phyloP scores from a whole-genome alignment of 2,113 vertebrate genomes.

The Chitala chitala region DNA sequence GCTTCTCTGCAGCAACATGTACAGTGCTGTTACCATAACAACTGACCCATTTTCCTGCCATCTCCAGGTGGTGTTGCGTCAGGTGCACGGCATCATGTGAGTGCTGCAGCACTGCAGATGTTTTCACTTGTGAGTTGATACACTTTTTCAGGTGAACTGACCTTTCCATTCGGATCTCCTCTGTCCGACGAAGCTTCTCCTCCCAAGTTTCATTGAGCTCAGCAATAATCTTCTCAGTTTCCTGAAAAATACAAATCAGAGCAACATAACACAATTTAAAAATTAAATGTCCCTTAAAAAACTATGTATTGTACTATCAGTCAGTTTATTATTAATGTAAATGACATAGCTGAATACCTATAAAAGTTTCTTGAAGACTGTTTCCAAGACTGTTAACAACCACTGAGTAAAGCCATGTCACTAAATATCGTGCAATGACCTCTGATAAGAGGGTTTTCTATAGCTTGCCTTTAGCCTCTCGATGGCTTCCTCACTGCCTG shows the following conservation, averaged over 20 bases:
- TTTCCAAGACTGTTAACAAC: too few relatives aligned
- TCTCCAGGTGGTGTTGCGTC: too few relatives aligned
- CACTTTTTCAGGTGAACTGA: constrained; percentile 32
- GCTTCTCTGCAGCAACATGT: constrained; percentile 74
- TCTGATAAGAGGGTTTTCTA: background rate
- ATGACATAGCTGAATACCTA: too few relatives aligned
- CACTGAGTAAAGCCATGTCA: background rate
- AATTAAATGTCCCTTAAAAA: too few relatives aligned
- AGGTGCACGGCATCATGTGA: background rate
- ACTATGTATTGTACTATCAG: too few relatives aligned
- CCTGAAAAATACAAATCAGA: too few relatives aligned
- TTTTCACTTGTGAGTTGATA: background rate
- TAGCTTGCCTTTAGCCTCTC: constrained; percentile 86
- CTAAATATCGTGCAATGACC: too few relatives aligned
- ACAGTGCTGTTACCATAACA: background rate
- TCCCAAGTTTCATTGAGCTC: constrained; percentile 98
- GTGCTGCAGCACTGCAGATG: background rate
- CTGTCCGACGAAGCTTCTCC: constrained; percentile 89
- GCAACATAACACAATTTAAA: too few relatives aligned
- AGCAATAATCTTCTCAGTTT: constrained; percentile 96
- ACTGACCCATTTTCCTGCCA: background rate
- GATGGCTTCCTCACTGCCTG: constrained; percentile 90
- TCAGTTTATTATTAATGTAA: too few relatives aligned
- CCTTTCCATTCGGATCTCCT: constrained; percentile 96
- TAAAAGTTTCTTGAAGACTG: too few relatives aligned